Percentiles rank a stretch among this genome's conserved stretches.
These are phyloP conservation scores for Sarcophaga carnaria DNA, from an alignment of 2,888 invertebrate species.

Conservation along the genomic window DNA sequence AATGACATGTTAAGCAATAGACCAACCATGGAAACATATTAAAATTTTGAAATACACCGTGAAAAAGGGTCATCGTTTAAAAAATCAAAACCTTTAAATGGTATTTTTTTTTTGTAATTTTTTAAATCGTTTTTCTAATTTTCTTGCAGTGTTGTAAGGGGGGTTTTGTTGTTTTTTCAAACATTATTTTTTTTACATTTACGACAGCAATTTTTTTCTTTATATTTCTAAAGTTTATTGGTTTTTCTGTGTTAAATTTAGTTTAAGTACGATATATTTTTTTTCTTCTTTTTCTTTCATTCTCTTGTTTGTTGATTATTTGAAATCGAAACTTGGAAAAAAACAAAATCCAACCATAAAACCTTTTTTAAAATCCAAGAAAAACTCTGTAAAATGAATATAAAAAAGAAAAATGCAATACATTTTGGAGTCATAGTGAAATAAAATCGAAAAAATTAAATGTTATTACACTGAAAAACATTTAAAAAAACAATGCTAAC, in stretches of 20 bases:
- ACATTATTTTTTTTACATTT: background rate
- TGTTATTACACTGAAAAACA: too few relatives aligned
- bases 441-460: too few relatives aligned
- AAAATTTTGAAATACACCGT: background rate
- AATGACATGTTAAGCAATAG: slow-evolving; percentile 37
- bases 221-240: background rate
- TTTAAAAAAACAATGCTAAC: too few relatives aligned
- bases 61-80: background rate
- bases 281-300: background rate
- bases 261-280: background rate
- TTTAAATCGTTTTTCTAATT: background rate
- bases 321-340: background rate
- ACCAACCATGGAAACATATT: slow-evolving; percentile 16
- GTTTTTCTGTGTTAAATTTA: background rate
- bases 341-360: background rate
- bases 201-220: background rate
- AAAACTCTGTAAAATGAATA: too few relatives aligned
- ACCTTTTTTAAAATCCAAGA: background rate
- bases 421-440: too few relatives aligned
- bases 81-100: too few relatives aligned
- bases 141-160: background rate
- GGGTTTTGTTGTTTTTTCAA: background rate
- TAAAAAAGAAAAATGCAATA: too few relatives aligned
- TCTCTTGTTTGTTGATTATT: too few relatives aligned
- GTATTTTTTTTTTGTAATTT: too few relatives aligned